Base-by-base conservation (phyloP, 2,797 vertebrate species). In the Oryzias sinensis region DNA sequence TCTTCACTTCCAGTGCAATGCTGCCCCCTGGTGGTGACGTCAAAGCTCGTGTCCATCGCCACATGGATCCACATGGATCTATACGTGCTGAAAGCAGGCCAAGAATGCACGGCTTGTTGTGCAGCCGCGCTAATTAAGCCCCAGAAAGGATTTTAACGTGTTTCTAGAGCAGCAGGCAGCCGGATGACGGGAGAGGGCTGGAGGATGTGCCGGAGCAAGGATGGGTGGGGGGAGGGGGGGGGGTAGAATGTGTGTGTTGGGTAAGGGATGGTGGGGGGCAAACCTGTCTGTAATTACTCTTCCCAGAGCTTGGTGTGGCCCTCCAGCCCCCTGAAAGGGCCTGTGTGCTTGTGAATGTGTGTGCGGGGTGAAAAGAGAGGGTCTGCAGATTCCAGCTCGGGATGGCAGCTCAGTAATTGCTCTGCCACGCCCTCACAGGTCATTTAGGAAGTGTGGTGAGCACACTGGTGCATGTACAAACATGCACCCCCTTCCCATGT, bases 41-140 rank as follows among this genome's bases (percentile, higher is more conserved):
- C 17, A 25, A 27, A 2, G 45, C 9, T 13, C 14, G 16, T 40
- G 47, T 70, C 44, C 16, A 37, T 53, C 3, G 1, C 41, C 56
- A 18, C 58, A 49, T 22, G 20, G 20, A 22, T 44, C 49, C 47
- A 56, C 49, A 64, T 68, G 33, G 55, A 59, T 62, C 65, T 68
- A 65, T 49, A 56, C 64, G 76, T 77, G 79, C 62, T 73, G 58
- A 74, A 76, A 82, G 60, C 76, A 70, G 81, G 81, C 76, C 79
- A 91, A 90, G 90, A 92, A 91, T 91, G 90, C 85, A 60, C 47
- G 73, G 82, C 78, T 89, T 88, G 88, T 89, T 90, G 83, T 87
- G 84, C 81, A 89, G 89, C 76, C 88, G 33, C 80, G 88, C 89
- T 91, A 91, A 92, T 93, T 92, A 93, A 91, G 88, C 87, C 81